phyloP scores from a whole-genome alignment of 53 echinoderm and acorn worm genomes.

The Zoroaster sp. region DNA sequence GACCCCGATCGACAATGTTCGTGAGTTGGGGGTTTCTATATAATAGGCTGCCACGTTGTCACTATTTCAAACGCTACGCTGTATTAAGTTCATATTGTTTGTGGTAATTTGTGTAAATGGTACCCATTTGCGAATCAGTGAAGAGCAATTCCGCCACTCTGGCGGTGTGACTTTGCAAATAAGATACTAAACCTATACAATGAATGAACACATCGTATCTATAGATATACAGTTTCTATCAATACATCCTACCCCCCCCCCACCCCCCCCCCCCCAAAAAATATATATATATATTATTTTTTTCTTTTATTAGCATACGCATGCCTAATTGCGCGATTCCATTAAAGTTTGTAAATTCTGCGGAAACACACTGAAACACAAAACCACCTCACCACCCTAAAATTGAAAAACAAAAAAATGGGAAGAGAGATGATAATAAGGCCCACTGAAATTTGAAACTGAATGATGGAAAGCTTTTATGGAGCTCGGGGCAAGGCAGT shows the following conservation, averaged over 20 bases:
- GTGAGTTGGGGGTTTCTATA: too few relatives aligned
- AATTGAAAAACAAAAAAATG: constrained; percentile 22
- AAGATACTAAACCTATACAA: too few relatives aligned
- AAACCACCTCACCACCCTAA: constrained; percentile 17
- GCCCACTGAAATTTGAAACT: constrained; percentile 47
- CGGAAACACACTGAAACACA: constrained; percentile 23
- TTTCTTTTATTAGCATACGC: neutral
- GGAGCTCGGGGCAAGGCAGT: constrained; percentile 20
- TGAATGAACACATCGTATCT: too few relatives aligned
- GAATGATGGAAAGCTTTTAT: constrained; percentile 51
- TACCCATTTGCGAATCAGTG: too few relatives aligned
- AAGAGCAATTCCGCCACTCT: too few relatives aligned
- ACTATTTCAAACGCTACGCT: too few relatives aligned
- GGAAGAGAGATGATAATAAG: constrained; percentile 11
- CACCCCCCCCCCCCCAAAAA: neutral
- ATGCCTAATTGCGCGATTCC: constrained; percentile 32
- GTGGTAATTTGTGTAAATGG: too few relatives aligned
- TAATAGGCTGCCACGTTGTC: too few relatives aligned
- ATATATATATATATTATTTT: neutral
- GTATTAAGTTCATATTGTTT: too few relatives aligned
- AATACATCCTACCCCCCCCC: neutral
- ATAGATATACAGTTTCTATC: neutral
- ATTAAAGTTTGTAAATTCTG: constrained; percentile 57
- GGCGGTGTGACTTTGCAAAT: too few relatives aligned
- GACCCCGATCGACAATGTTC: too few relatives aligned